These are phyloP conservation scores for Corythornis leucogaster DNA, from an alignment of 2,797 vertebrate species.

Conservation along the genomic window DNA sequence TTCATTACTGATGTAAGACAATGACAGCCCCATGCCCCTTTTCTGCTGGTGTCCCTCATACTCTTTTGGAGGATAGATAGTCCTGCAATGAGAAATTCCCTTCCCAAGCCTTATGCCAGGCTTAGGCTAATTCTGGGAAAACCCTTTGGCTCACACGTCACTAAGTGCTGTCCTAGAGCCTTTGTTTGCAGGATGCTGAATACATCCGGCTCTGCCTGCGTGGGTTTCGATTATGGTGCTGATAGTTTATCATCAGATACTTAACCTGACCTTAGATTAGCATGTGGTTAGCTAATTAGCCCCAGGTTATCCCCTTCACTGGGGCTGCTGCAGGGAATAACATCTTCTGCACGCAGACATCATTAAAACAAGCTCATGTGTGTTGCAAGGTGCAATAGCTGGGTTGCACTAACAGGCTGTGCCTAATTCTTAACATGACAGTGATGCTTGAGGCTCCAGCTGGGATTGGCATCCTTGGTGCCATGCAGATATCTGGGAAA, in stretches of 20 bases:
- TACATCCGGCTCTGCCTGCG: neutral
- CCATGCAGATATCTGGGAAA: neutral
- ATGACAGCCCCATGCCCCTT: neutral
- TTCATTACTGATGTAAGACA: rapidly evolving
- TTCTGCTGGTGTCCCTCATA: neutral
- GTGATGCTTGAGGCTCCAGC: rapidly evolving
- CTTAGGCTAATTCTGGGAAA: conserved; percentile 22
- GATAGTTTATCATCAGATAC: conserved; percentile 11
- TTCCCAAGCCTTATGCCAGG: neutral
- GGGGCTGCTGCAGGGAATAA: neutral
- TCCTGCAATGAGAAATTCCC: neutral
- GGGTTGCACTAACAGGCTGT: neutral
- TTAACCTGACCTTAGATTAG: neutral
- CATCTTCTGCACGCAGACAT: neutral
- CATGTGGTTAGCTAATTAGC: neutral
- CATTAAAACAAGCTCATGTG: neutral
- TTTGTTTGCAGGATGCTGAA: conserved; percentile 1
- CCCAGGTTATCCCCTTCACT: neutral
- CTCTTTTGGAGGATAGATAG: neutral
- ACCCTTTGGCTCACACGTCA: neutral
- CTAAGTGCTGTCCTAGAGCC: neutral
- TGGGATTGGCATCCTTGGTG: neutral
- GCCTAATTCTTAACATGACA: neutral
- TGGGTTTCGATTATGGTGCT: neutral
- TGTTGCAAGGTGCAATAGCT: neutral